A percentile compares a stretch with the other conserved stretches of the same genome.
phyloP scores from a whole-genome alignment of 2,797 vertebrate species.

The Takifugu rubripes region DNA sequence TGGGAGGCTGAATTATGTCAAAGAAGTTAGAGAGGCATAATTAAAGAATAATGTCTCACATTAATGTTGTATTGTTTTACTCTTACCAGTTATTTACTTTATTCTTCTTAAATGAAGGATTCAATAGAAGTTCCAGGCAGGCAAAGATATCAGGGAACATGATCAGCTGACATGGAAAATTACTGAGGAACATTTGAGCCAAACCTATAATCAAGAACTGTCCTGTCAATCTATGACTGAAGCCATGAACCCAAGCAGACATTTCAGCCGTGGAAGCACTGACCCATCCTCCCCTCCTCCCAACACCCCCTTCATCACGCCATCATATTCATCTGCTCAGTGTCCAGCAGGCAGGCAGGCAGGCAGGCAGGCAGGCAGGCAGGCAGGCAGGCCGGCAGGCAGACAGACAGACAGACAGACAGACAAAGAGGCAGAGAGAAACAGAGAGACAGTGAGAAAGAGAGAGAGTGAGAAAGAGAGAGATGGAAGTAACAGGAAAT shows the following conservation, averaged over 20 bases:
- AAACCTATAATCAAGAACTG: slow-evolving; percentile 3
- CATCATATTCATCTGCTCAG: slow-evolving; percentile 55
- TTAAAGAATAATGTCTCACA: too few relatives aligned
- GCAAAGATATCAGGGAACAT: not conserved
- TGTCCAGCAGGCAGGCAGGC: slow-evolving; percentile 15
- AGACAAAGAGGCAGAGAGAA: not conserved
- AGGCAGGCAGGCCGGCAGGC: too few relatives aligned
- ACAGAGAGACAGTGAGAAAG: not conserved
- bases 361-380: too few relatives aligned
- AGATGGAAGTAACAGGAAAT: not conserved
- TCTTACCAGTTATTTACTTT: too few relatives aligned
- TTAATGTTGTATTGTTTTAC: too few relatives aligned
- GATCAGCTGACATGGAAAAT: slow-evolving; percentile 12
- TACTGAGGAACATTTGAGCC: not conserved
- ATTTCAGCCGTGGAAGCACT: slow-evolving; percentile 41
- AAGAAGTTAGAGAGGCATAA: too few relatives aligned
- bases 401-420: not conserved
- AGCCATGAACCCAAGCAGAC: slow-evolving; percentile 20
- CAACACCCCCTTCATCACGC: slow-evolving; percentile 58
- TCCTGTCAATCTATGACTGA: slow-evolving; percentile 24
- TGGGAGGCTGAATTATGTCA: too few relatives aligned
- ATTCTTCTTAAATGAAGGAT: too few relatives aligned
- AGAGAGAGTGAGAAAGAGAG: not conserved
- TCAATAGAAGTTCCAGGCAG: too few relatives aligned
- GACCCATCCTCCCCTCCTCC: slow-evolving; percentile 56